Conservation (phyloP, 1,140 invertebrate species). For the Homarus americanus region DNA sequence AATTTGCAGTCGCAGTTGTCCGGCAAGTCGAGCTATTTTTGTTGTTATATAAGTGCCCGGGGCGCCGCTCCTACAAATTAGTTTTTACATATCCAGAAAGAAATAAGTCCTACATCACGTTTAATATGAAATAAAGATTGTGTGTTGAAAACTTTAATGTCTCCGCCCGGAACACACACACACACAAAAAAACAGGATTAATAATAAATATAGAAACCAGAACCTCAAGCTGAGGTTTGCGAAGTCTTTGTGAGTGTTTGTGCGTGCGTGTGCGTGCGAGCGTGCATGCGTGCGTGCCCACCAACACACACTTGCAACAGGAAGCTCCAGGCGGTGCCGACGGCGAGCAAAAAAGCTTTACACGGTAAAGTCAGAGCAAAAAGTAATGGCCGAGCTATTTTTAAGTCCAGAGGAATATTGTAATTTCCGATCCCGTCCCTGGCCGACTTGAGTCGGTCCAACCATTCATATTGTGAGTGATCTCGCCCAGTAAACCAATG, state of each 20-base stretch:
- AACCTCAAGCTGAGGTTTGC: too few species aligned
- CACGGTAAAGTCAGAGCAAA: neutral
- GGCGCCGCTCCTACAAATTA: too few species aligned
- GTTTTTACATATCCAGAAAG: too few species aligned
- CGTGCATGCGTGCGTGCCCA: neutral
- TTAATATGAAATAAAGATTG: too few species aligned
- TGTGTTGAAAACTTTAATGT: too few species aligned
- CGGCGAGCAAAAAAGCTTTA: neutral
- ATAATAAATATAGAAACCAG: too few species aligned
- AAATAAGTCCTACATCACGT: too few species aligned
- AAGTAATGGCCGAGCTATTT: slow-evolving; percentile 5
- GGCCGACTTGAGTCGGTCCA: neutral
- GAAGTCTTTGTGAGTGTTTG: neutral
- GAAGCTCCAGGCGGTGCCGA: neutral
- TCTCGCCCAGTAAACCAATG: neutral
- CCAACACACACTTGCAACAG: neutral
- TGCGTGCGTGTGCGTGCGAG: neutral
- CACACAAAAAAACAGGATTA: too few species aligned
- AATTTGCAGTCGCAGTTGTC: too few species aligned
- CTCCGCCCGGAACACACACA: too few species aligned
- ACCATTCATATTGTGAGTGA: neutral
- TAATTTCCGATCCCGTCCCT: neutral
- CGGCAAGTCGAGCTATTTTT: too few species aligned
- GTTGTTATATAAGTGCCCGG: too few species aligned
- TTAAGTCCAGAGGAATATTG: neutral